Conservation (phyloP, 2,797 vertebrate genomes). For the Poecile montanus region DNA sequence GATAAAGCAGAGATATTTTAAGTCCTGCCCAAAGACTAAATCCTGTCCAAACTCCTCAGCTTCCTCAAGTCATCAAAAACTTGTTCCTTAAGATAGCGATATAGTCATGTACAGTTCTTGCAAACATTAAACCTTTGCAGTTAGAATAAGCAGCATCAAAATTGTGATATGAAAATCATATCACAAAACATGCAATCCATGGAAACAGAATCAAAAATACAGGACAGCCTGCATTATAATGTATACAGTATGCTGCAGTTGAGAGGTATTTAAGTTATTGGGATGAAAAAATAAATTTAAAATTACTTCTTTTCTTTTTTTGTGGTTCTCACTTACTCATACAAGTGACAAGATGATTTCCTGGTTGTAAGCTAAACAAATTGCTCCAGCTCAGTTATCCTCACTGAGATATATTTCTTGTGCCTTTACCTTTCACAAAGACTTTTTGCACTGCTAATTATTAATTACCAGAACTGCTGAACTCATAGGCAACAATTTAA, state of each 20-base stretch:
- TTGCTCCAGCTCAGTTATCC: slow-evolving; percentile 44
- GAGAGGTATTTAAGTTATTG: background rate
- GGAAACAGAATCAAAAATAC: slow-evolving; percentile 32
- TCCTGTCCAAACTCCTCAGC: background rate
- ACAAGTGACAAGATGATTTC: background rate
- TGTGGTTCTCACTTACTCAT: background rate
- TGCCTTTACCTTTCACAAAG: slow-evolving; percentile 23
- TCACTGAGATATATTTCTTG: slow-evolving; percentile 12
- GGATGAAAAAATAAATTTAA: background rate
- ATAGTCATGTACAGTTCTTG: slow-evolving; percentile 34
- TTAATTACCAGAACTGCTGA: slow-evolving; percentile 55
- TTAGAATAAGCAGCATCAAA: slow-evolving; percentile 42
- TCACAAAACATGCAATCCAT: slow-evolving; percentile 28
- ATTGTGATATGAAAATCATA: slow-evolving; percentile 47
- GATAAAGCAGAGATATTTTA: background rate
- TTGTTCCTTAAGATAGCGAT: slow-evolving; percentile 25
- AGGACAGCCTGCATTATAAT: slow-evolving; percentile 16
- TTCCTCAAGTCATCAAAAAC: slow-evolving; percentile 37
- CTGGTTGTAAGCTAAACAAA: slow-evolving; percentile 54
- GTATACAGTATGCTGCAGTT: background rate
- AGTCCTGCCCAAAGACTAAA: background rate
- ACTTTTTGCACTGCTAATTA: slow-evolving; percentile 22
- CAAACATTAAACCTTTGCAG: slow-evolving; percentile 41
- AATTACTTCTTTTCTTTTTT: background rate
- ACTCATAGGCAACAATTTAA: slow-evolving; percentile 23